These are phyloP conservation scores for Enoplosus armatus DNA, from an alignment of 2,797 vertebrate species.

Conservation along the genomic window DNA sequence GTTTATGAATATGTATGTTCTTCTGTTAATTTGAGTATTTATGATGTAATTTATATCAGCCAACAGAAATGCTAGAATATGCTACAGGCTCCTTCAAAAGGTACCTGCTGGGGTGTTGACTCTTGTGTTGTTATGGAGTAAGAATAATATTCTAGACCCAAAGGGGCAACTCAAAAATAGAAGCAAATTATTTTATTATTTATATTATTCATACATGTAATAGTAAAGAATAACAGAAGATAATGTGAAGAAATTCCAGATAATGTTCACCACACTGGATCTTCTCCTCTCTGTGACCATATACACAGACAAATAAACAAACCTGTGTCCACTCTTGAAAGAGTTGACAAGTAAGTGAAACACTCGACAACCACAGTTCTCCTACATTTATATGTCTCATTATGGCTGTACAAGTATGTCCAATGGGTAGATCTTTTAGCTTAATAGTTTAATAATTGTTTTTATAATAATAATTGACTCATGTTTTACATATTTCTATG, in stretches of 20 bases:
- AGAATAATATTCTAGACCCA: not conserved
- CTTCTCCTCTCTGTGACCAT: not conserved
- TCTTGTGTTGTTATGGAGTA: not conserved
- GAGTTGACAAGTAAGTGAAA: not conserved
- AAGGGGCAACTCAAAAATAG: not conserved
- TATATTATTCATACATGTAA: not conserved
- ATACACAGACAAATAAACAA: slow-evolving; percentile 4
- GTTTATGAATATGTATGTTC: not conserved
- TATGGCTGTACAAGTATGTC: not conserved
- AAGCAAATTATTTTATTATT: not conserved
- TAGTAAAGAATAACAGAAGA: too few relatives aligned
- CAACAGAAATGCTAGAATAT: not conserved
- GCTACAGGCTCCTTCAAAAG: not conserved
- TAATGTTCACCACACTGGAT: too few relatives aligned
- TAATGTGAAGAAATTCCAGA: too few relatives aligned
- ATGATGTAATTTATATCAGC: not conserved
- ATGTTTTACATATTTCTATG: not conserved
- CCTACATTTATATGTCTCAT: not conserved
- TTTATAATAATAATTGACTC: not conserved
- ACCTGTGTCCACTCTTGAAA: not conserved
- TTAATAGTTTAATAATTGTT: not conserved
- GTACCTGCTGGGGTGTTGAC: not conserved
- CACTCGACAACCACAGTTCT: not conserved
- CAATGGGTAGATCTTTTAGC: not conserved
- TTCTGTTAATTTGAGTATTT: not conserved